Evolutionary conservation across 1,140 invertebrate species (phyloP), one percentile per base, ranked within the genome.

Genomic region (Pseudobourletiella spinata): DNA sequence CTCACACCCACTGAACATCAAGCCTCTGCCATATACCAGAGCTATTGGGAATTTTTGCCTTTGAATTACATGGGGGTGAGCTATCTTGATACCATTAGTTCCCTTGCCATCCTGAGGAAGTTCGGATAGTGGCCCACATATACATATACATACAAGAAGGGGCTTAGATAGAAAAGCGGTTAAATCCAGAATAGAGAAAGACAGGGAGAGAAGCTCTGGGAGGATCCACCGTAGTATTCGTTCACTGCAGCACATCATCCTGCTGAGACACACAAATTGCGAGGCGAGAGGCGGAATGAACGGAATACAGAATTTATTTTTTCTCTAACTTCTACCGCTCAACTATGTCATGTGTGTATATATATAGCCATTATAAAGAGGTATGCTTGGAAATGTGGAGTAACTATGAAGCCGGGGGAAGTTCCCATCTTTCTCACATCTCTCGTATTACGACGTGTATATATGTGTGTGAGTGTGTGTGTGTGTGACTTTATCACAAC

Each of bases 291-390:
- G 32, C 14, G 44, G 20, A 48, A 48, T 4, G 44, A 11, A 48
- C 18, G 20, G 44, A 48, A 48, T 48, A 48, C 44, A 48, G 18
- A 48, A 48, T 48, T 48, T 48, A 48, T 48, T 48, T 48, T 48
- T 15, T 22, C 44, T 18, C 44, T 18, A 48, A 48, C 11, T 48
- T 48, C 11, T 48, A 22, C 22, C 44, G 22, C 22, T 14, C 20
- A 48, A 11, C n/a, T 39, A 39, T 8, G 22, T 46, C 44, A 46
- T 46, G 18, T 20, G 18, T 20, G 44, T 8, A 46, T 18, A 46
- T 39, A n/a, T 39, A 39, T 39, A 39, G n/a, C 8, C n/a, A n/a
- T 39, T 39, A n/a, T 39, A 39, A 11, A 8, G 8, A 39, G 8
- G n/a, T 39, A n/a, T 39, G n/a, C 8, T 39, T 39, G 8, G n/a